Percentiles rank a stretch among this genome's conserved stretches.
These are phyloP conservation scores for Limnephilus marmoratus DNA, from an alignment of 2,888 invertebrate genomes.

Conservation along the genomic window DNA sequence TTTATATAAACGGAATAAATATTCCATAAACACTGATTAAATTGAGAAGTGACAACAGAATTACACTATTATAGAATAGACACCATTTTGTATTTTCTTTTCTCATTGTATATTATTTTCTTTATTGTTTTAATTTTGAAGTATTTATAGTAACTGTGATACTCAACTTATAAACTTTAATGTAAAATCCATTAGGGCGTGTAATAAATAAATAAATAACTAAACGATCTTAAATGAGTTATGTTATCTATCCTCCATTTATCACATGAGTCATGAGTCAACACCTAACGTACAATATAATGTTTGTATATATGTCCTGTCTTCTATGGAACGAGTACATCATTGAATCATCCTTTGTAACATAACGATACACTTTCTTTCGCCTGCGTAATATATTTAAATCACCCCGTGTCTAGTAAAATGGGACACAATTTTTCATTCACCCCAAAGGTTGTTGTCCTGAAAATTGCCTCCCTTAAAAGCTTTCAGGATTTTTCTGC, in stretches of 20 bases:
- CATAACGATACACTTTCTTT: background rate
- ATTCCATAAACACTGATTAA: too few relatives aligned
- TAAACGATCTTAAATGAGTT: background rate
- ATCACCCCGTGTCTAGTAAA: background rate
- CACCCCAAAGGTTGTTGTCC: conserved; percentile 8
- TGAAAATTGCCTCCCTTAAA: conserved; percentile 3
- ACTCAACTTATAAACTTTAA: too few relatives aligned
- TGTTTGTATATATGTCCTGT: background rate
- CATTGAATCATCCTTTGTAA: background rate
- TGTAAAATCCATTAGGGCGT: too few relatives aligned
- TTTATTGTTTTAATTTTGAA: too few relatives aligned
- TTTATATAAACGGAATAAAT: too few relatives aligned
- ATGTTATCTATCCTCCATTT: background rate
- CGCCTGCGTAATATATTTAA: background rate
- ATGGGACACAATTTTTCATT: conserved; percentile 2
- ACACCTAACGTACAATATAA: background rate
- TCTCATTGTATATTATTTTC: too few relatives aligned
- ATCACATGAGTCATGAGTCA: background rate
- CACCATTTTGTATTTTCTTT: too few relatives aligned
- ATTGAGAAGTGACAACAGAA: too few relatives aligned
- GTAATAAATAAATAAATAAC: too few relatives aligned
- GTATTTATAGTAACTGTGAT: too few relatives aligned
- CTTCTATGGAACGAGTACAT: background rate
- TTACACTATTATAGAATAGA: too few relatives aligned
- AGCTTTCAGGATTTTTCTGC: background rate